Conservation (phyloP, 2,113 vertebrate genomes). For the Indicator indicator region DNA sequence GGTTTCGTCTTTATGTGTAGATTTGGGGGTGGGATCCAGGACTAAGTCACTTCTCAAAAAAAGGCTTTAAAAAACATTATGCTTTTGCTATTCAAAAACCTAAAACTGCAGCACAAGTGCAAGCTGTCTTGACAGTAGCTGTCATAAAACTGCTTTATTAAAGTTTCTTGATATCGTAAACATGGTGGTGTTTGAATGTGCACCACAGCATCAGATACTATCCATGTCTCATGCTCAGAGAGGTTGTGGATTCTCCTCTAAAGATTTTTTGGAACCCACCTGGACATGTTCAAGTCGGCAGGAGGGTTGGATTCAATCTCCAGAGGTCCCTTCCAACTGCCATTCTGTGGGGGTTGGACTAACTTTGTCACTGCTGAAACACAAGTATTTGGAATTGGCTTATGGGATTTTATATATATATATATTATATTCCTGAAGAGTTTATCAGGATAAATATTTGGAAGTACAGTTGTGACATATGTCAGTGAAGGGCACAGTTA, state of each 20-base stretch:
- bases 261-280: no score
- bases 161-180: neutral
- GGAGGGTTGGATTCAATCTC: no score
- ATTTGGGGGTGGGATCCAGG: neutral
- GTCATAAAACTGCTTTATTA: neutral
- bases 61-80: neutral
- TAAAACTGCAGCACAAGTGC: neutral
- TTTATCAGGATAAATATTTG: neutral
- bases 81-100: neutral
- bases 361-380: rapidly evolving
- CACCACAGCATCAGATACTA: rapidly evolving
- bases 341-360: neutral
- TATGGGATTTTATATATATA: neutral
- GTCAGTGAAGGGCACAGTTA: neutral
- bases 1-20: neutral
- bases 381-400: neutral
- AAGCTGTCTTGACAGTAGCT: neutral
- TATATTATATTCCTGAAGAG: neutral
- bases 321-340: no score
- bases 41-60: neutral
- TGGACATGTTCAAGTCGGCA: no score
- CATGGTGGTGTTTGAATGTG: rapidly evolving
- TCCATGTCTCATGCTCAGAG: rapidly evolving
- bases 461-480: neutral
- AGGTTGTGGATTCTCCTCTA: no score